Percentiles rank a stretch among this genome's conserved stretches.
These are phyloP conservation scores for Oscheius sp. DNA, from an alignment of 2,888 invertebrate species.

Conservation along the genomic window DNA sequence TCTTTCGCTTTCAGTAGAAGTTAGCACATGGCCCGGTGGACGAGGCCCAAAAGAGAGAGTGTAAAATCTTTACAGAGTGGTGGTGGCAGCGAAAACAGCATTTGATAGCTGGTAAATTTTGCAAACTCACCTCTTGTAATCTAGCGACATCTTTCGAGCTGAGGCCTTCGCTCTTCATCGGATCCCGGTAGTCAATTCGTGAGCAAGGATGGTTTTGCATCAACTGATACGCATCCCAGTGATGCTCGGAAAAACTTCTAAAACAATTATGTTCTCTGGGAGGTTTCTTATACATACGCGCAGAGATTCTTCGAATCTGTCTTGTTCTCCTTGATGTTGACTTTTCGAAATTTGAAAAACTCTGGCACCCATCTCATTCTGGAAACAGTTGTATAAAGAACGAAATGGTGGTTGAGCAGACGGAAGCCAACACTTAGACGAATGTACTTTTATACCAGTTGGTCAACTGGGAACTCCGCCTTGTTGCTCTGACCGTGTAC, in stretches of 20 bases:
- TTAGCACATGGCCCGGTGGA: too few relatives aligned
- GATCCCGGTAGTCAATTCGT: constrained; percentile 4
- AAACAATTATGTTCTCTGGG: background rate
- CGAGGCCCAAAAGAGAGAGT: too few relatives aligned
- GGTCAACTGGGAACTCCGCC: background rate
- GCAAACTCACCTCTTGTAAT: constrained; percentile 28
- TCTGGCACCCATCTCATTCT: constrained; percentile 26
- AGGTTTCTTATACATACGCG: constrained; percentile 8
- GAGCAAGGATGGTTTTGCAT: constrained; percentile 30
- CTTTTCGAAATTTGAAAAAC: constrained; percentile 18
- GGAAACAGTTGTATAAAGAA: background rate
- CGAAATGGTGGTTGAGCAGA: too few relatives aligned
- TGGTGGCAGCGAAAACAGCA: too few relatives aligned
- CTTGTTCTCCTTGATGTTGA: constrained; percentile 8
- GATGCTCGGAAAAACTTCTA: constrained; percentile 43
- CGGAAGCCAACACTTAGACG: too few relatives aligned
- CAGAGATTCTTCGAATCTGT: constrained; percentile 20
- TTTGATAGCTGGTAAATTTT: too few relatives aligned
- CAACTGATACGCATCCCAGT: constrained; percentile 40
- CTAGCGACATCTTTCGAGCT: constrained; percentile 21
- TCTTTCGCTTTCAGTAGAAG: too few relatives aligned
- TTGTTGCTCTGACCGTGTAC: background rate
- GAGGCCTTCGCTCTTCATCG: constrained; percentile 22
- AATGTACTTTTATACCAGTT: constrained; percentile 18
- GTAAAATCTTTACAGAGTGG: too few relatives aligned